A percentile compares a stretch with the other conserved stretches of the same genome.
Conservation (phyloP, 2,113 vertebrate genomes). For the Callaeas wilsoni region DNA sequence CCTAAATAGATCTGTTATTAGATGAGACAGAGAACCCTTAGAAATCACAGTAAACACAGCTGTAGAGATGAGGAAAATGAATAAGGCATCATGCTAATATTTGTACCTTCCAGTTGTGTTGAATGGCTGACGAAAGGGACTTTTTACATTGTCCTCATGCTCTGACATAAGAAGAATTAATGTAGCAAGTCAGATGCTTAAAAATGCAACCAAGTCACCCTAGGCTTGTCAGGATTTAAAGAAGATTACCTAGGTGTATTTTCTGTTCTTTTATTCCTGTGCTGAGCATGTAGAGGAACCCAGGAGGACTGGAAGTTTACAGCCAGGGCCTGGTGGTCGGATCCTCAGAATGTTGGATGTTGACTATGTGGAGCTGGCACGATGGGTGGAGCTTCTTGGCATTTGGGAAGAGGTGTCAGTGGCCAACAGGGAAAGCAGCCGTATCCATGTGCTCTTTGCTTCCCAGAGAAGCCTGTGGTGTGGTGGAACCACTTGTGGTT, state of each 20-base stretch:
- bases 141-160: neutral
- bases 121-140: neutral
- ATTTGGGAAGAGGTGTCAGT: neutral
- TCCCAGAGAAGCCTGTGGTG: neutral
- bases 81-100: neutral
- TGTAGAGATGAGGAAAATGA: slow-evolving; percentile 16
- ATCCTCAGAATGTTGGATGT: neutral
- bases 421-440: neutral
- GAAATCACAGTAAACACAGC: slow-evolving; percentile 42
- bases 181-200: neutral
- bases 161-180: neutral
- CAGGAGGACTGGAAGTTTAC: neutral
- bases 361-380: neutral
- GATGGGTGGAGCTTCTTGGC: neutral
- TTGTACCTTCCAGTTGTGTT: slow-evolving; percentile 14
- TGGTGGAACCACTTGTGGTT: neutral
- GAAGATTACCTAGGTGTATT: neutral
- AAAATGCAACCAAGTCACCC: neutral
- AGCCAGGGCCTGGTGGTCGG: neutral
- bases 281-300: neutral
- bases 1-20: slow-evolving; percentile 21
- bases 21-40: slow-evolving; percentile 23
- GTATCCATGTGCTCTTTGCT: neutral
- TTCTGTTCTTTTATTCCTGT: neutral
- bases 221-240: neutral